phyloP scores from a whole-genome alignment of 2,888 invertebrate species.

The Pristionchus mayeri region DNA sequence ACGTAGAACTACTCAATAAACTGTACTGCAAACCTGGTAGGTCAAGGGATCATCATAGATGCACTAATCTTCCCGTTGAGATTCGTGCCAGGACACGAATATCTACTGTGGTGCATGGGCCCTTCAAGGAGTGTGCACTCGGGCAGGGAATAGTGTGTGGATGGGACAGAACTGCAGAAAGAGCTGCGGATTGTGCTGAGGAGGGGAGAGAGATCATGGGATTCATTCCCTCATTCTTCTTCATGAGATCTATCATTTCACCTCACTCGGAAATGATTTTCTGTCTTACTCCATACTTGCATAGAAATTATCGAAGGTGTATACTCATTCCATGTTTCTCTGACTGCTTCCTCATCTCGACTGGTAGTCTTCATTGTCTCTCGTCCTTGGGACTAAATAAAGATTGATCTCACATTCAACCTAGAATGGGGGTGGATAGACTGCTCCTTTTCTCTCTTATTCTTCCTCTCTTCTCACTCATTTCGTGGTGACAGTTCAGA shows the following conservation, averaged over 20 bases:
- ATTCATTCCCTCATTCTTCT: too few relatives aligned
- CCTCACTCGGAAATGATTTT: too few relatives aligned
- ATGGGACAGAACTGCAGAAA: constrained; percentile 71
- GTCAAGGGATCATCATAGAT: background rate
- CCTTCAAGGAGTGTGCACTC: constrained; percentile 63
- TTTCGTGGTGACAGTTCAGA: background rate
- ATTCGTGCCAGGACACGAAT: constrained; percentile 66
- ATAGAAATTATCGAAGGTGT: background rate
- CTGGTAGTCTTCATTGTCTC: background rate
- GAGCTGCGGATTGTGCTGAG: constrained; percentile 69
- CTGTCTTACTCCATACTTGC: too few relatives aligned
- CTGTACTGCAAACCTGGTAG: constrained; percentile 50
- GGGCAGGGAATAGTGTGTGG: constrained; percentile 65
- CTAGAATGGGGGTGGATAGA: too few relatives aligned
- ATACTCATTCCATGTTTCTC: background rate
- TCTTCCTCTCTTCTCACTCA: constrained; percentile 24
- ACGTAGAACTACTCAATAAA: constrained; percentile 67
- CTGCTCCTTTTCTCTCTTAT: background rate
- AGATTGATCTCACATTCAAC: background rate
- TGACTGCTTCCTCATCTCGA: background rate
- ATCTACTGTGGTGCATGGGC: constrained; percentile 75
- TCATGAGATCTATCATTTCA: too few relatives aligned
- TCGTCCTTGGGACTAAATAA: constrained; percentile 7
- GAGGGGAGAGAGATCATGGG: too few relatives aligned
- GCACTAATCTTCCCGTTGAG: background rate